Base-by-base conservation (phyloP, 64 coral and sea anemone species). In the Actinia equina region DNA sequence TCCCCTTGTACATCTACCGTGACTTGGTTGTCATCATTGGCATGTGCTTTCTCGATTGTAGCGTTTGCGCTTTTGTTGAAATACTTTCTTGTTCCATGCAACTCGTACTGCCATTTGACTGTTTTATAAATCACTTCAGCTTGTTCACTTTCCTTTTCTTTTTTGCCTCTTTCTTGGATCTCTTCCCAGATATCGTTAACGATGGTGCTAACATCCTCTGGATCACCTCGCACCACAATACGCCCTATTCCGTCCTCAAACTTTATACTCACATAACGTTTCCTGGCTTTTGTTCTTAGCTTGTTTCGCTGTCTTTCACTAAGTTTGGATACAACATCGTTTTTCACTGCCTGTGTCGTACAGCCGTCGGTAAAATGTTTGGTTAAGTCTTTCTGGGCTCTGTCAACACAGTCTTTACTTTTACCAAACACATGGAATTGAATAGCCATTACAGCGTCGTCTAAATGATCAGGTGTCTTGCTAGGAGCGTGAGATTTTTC, bases 191-290 rank as follows among this genome's bases (percentile, higher is more conserved):
- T 79, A 5, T 90, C 23, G 15, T 82, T 84, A 17, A 90, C 67
- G 10, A 90, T 84, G 54, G 49, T 17, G 22, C 49, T 57, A 8
- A 90, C 89, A 43, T 58, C 30, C 27, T 53, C 54, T 7, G 64
- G 65, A 41, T 78, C 89, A 43, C 89, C 89, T 22, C 23, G 64
- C 10, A 90, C 83, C n/a, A 85, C 53, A 60, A 90, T 52, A 17
- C 82, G 82, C 18, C 77, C 42, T 6, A 30, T 17, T 7, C 19
- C 18, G 22, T 52, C 18, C 0, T 85, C 44, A 85, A 85, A 77
- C 46, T 79, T 71, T 18, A 90, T n/a, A 55, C 44, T 79, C 16
- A 85, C 83, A 65, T 85, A 83, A n/a, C 10, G 25, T 9, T 41
- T 8, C 15, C 52, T 60, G 6, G 83, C 89, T 14, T 43, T 42